Conservation (phyloP, 2,113 vertebrate species). For the Alligator sinensis region DNA sequence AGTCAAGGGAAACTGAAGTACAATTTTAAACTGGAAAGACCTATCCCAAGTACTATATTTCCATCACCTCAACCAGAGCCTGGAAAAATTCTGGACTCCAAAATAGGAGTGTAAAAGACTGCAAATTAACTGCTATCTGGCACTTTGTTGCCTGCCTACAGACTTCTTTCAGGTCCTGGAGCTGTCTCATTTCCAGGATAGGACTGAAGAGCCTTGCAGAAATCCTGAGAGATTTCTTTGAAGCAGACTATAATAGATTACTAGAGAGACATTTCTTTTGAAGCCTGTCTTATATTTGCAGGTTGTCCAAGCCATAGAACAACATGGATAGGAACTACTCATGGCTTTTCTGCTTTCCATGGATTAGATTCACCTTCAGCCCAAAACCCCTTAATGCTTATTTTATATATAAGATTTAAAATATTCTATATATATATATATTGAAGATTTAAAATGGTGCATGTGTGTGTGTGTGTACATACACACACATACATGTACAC, state of each 20-base stretch:
- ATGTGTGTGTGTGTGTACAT: no score
- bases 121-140: not conserved
- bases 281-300: not conserved
- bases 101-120: not conserved
- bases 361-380: not conserved
- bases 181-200: not conserved
- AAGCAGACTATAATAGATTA: not conserved
- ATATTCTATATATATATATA: no score
- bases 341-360: not conserved
- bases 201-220: no score
- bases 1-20: not conserved
- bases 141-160: not conserved
- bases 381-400: not conserved
- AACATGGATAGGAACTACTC: not conserved
- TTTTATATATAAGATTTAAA: no score
- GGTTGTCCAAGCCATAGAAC: not conserved
- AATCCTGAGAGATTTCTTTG: no score
- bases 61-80: not conserved
- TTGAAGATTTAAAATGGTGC: no score
- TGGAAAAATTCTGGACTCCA: not conserved
- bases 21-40: not conserved
- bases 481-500: no score
- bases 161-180: not conserved
- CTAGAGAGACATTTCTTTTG: not conserved
- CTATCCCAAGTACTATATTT: no score